phyloP scores from a whole-genome alignment of 2,113 vertebrate genomes.

The Zapornia atra region DNA sequence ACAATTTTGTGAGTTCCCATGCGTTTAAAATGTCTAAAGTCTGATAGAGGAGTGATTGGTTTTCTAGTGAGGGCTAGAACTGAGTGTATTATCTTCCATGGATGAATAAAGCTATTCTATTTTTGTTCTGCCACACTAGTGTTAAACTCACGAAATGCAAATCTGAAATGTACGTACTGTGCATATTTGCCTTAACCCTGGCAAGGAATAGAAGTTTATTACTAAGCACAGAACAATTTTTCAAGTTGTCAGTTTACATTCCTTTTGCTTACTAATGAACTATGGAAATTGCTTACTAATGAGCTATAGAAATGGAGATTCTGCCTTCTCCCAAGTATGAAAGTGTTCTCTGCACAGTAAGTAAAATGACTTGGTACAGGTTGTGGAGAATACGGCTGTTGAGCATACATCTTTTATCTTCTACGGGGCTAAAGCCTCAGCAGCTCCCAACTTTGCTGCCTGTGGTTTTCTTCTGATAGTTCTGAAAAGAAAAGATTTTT shows the following conservation, averaged over 20 bases:
- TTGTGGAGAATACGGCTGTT: neutral
- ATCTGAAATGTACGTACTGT: neutral
- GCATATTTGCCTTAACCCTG: slow-evolving; percentile 39
- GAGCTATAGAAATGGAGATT: slow-evolving; percentile 51
- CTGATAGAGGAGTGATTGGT: neutral
- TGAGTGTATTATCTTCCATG: neutral
- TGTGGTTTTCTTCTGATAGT: neutral
- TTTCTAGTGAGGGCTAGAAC: neutral
- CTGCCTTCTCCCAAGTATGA: neutral
- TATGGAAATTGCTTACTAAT: slow-evolving; percentile 66
- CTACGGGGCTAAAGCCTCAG: neutral
- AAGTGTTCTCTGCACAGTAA: neutral
- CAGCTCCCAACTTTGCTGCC: neutral
- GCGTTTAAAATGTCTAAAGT: neutral
- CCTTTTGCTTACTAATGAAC: slow-evolving; percentile 56
- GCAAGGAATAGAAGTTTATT: slow-evolving; percentile 28
- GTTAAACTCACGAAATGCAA: slow-evolving; percentile 53
- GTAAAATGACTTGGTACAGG: neutral
- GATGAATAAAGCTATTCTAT: neutral
- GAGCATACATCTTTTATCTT: neutral
- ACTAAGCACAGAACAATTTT: slow-evolving; percentile 37
- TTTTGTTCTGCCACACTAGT: slow-evolving; percentile 32
- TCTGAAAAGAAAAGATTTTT: neutral
- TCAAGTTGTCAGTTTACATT: slow-evolving; percentile 30
- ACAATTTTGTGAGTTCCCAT: neutral